These are phyloP conservation scores for Oryzias sinensis DNA, from an alignment of 2,797 vertebrate species.

Conservation along the genomic window DNA sequence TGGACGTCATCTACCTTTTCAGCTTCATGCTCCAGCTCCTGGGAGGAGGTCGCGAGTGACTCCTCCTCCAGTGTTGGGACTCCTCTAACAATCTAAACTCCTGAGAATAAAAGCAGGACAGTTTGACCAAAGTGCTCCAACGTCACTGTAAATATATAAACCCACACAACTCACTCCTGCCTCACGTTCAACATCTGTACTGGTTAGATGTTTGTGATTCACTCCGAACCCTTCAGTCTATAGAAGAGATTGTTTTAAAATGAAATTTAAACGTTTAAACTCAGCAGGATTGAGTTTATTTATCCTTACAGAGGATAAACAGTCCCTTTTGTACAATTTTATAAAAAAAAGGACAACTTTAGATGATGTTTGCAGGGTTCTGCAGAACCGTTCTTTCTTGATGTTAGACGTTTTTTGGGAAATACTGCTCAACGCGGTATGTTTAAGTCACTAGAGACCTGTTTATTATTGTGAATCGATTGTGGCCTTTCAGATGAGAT, in stretches of 20 bases:
- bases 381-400: not conserved
- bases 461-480: slow-evolving; percentile 32
- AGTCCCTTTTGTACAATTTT: slow-evolving; percentile 34
- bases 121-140: no score
- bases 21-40: slow-evolving; percentile 88
- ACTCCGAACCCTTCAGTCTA: not conserved
- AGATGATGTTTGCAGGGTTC: slow-evolving; percentile 3
- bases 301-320: not conserved
- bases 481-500: slow-evolving; percentile 56
- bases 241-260: not conserved
- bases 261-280: slow-evolving; percentile 22
- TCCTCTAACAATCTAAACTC: not conserved
- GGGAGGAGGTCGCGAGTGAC: slow-evolving; percentile 75
- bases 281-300: slow-evolving; percentile 28
- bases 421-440: not conserved
- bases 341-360: slow-evolving; percentile 2
- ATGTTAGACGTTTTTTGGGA: not conserved
- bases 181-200: no score
- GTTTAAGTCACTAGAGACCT: slow-evolving; percentile 18
- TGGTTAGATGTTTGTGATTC: not conserved
- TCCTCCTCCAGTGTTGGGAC: not conserved
- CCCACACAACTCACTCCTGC: no score
- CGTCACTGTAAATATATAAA: no score
- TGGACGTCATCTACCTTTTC: slow-evolving; percentile 95
- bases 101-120: no score